Evolutionary conservation across 2,113 vertebrate genomes (phyloP).

Genomic region (Baryphthengus martii): DNA sequence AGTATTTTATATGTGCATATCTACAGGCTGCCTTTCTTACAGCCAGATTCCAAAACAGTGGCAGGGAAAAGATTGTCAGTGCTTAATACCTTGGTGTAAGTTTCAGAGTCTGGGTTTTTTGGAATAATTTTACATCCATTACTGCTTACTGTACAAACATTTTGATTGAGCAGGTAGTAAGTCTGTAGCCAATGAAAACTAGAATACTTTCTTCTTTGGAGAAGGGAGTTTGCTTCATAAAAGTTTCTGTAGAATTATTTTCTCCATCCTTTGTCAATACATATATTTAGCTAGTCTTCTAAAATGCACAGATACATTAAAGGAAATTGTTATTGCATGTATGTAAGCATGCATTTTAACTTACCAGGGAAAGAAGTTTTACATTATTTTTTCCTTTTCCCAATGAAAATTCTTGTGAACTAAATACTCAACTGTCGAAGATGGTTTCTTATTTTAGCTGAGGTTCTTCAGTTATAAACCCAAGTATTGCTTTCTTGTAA

Average conservation of each 20-base stretch:
- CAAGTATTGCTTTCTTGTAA: neutral
- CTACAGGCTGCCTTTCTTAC: neutral
- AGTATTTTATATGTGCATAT: rapidly evolving
- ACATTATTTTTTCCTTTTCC: neutral
- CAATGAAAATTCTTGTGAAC: neutral
- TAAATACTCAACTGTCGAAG: neutral
- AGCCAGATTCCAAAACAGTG: neutral
- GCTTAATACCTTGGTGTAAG: neutral
- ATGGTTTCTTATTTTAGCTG: neutral
- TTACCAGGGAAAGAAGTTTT: neutral
- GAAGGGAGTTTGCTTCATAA: neutral
- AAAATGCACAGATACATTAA: neutral
- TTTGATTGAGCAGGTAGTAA: neutral
- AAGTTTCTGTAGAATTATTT: neutral
- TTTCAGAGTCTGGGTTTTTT: neutral
- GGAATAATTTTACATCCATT: neutral
- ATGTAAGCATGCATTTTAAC: neutral
- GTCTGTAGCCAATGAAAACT: neutral
- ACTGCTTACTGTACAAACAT: neutral
- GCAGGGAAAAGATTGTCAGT: neutral
- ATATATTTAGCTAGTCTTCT: neutral
- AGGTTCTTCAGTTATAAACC: neutral
- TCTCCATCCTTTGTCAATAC: neutral
- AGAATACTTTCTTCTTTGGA: neutral
- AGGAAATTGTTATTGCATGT: neutral